A percentile compares a stretch with the other conserved stretches of the same genome.
Evolutionary conservation across 2,113 vertebrate genomes (phyloP).

Genomic region (Atherinomorus stipes): DNA sequence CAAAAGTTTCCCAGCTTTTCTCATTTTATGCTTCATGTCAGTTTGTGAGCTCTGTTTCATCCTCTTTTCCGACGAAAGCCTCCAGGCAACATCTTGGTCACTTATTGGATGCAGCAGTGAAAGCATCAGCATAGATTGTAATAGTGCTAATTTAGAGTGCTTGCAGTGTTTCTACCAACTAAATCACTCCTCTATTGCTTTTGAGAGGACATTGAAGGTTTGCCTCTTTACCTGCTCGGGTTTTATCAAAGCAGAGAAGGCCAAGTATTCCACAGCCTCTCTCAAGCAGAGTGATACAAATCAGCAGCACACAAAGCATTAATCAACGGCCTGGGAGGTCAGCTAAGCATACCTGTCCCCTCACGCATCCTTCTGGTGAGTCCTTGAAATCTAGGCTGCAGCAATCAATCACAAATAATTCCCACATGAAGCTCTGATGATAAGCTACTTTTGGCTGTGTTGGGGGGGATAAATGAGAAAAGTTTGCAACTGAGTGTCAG

Average conservation of each 20-base stretch:
- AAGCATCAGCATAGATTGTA: slow-evolving; percentile 46
- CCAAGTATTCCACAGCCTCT: slow-evolving; percentile 39
- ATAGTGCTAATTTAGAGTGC: slow-evolving; percentile 41
- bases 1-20: slow-evolving; percentile 69
- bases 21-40: slow-evolving; percentile 69
- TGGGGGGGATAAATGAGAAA: slow-evolving; percentile 45
- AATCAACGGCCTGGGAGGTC: slow-evolving; percentile 76
- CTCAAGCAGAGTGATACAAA: slow-evolving; percentile 62
- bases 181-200: slow-evolving; percentile 64
- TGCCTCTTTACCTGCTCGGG: slow-evolving; percentile 29
- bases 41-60: slow-evolving; percentile 56
- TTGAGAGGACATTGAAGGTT: slow-evolving; percentile 24
- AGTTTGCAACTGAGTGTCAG: slow-evolving; percentile 35
- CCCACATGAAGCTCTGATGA: slow-evolving; percentile 54
- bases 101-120: slow-evolving; percentile 67
- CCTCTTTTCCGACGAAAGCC: slow-evolving; percentile 54
- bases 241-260: slow-evolving; percentile 55
- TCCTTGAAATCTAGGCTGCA: slow-evolving; percentile 69
- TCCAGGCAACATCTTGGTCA: slow-evolving; percentile 49
- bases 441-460: slow-evolving; percentile 60
- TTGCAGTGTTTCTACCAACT: slow-evolving; percentile 57
- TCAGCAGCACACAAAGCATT: slow-evolving; percentile 67
- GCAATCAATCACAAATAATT: slow-evolving; percentile 76
- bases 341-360: slow-evolving; percentile 63
- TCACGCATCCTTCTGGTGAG: slow-evolving; percentile 56